Conservation (phyloP, 2,888 invertebrate species). For the Gasteruption jaculator region DNA sequence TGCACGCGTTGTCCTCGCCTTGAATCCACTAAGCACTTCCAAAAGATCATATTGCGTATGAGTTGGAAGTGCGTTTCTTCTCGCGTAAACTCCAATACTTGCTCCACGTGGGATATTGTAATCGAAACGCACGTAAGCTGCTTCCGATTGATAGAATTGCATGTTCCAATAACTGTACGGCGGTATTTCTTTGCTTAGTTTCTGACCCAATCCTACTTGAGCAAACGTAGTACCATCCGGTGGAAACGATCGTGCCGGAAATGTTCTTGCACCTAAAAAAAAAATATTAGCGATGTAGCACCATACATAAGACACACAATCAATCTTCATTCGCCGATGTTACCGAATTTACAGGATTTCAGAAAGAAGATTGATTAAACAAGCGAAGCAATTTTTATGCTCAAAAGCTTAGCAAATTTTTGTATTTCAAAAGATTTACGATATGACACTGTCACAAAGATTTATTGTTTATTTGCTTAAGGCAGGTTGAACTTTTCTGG, state of each 20-base stretch:
- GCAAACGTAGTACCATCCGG: slow-evolving; percentile 90
- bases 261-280: slow-evolving; percentile 86
- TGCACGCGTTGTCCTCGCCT: slow-evolving; percentile 76
- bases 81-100: slow-evolving; percentile 91
- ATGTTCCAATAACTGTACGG: slow-evolving; percentile 97
- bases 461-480: no score
- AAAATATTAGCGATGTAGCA: no score
- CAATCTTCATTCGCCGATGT: no score
- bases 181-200: slow-evolving; percentile 82
- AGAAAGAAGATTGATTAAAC: no score
- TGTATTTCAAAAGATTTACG: no score
- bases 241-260: slow-evolving; percentile 86
- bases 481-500: no score
- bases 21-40: slow-evolving; percentile 87
- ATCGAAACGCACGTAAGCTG: slow-evolving; percentile 91
- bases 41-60: slow-evolving; percentile 96
- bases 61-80: slow-evolving; percentile 90
- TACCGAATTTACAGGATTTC: no score
- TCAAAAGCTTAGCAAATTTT: no score
- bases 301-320: no score
- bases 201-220: slow-evolving; percentile 83
- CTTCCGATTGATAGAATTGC: slow-evolving; percentile 93
- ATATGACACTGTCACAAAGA: no score
- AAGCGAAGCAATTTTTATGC: no score
- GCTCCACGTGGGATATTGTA: slow-evolving; percentile 88